phyloP scores from a whole-genome alignment of 1,140 invertebrate species.

The Argopecten irradians region DNA sequence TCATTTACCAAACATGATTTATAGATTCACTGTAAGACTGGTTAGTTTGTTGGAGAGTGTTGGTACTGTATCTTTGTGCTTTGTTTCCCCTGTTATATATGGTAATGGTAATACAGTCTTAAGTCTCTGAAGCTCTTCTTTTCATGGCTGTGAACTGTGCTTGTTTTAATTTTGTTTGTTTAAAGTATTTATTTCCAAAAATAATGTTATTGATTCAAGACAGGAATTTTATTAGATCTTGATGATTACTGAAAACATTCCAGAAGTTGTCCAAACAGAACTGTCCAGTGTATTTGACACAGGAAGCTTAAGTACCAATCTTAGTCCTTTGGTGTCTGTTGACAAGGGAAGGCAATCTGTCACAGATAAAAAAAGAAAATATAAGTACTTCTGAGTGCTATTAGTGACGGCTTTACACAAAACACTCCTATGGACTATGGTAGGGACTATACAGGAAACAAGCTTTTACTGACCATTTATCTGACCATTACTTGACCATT shows the following conservation, averaged over 20 bases:
- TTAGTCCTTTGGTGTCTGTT: too few relatives aligned
- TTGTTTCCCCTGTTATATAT: too few relatives aligned
- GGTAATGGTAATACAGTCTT: too few relatives aligned
- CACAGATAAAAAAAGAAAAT: not conserved
- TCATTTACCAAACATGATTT: too few relatives aligned
- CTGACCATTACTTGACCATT: not conserved
- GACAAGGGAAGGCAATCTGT: not conserved
- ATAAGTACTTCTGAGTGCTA: not conserved
- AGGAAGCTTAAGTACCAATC: not conserved
- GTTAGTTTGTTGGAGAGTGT: too few relatives aligned
- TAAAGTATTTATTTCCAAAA: not conserved
- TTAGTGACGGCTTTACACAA: not conserved
- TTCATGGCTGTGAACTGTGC: not conserved
- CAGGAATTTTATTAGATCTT: not conserved
- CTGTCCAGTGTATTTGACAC: not conserved
- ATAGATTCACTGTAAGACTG: too few relatives aligned
- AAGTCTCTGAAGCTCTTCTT: too few relatives aligned
- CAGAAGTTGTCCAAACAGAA: not conserved
- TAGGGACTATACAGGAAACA: constrained; percentile 16
- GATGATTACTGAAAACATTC: not conserved
- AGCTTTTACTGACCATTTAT: not conserved
- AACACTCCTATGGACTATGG: not conserved
- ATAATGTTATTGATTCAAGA: constrained; percentile 3
- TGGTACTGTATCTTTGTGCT: too few relatives aligned
- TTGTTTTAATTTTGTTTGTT: not conserved